Evolutionary conservation across 2,113 vertebrate genomes (phyloP), one percentile per base, ranked within the genome.

Genomic region (Eublepharis macularius): DNA sequence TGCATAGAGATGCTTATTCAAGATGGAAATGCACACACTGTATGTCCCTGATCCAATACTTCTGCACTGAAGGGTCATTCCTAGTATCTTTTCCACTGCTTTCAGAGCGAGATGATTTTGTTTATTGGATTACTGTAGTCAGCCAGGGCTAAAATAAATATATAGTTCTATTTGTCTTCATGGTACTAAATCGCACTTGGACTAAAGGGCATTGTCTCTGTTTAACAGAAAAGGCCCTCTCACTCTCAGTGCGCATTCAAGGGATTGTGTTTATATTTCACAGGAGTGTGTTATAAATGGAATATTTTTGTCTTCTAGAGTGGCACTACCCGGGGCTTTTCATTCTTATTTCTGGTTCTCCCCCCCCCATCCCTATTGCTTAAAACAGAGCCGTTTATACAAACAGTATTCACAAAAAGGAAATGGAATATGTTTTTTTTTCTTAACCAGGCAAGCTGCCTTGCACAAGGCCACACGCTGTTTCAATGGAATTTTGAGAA

Each of bases 291-390:
- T 86, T n/a, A 39, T 41, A 29, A 49, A 29, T 49, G 65, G 77
- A 39, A 49, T 29, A 8, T 74, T 79, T 70, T 36, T 79, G 5
- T 36, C 14, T 80, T 69, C 63, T 45, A 80, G 41, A 51, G n/a
- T 72, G 68, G 63, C 41, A 80, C 54, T 49, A 80, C 51, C 73
- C 32, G n/a, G 77, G 54, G n/a, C 54, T 80, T 85, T 80, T 80
- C 41, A 24, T 80, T 85, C 77, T 80, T 6, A 63, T 73, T 63
- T 49, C 13, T 14, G 26, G 26, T 63, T 17, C 7, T 57, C 60
- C 34, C 57, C 26, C 8, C 2, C 36, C 32, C 66, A 7, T 13
- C 9, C 29, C 13, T 3, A 11, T 6, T 32, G 17, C 76, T 66
- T 89, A 32, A 88, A 79, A 76, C n/a, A 39, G 2, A 34, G 0